Conservation (phyloP, 2,888 invertebrate genomes). For the Hemistola chrysoprasaria region DNA sequence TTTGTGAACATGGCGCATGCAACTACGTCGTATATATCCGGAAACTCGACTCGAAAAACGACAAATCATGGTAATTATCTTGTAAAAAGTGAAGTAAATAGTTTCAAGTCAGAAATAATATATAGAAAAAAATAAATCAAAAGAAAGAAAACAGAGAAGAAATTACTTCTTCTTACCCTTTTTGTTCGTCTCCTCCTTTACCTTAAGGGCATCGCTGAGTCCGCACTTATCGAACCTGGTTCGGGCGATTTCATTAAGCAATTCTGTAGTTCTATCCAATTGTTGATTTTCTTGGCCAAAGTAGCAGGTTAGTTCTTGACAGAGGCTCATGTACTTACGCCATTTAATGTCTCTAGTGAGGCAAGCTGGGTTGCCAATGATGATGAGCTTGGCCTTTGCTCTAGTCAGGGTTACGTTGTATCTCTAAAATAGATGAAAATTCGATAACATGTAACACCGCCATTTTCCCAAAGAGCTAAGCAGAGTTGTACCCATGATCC, state of each 20-base stretch:
- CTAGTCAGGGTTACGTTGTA: constrained; percentile 89
- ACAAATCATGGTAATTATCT: too few species aligned
- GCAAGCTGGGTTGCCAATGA: constrained; percentile 74
- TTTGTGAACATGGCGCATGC: too few species aligned
- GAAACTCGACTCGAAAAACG: too few species aligned
- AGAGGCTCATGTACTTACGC: constrained; percentile 62
- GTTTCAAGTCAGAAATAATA: too few species aligned
- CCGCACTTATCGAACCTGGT: constrained; percentile 45
- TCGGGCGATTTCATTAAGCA: constrained; percentile 45
- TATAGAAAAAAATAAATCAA: too few species aligned
- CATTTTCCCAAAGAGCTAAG: too few species aligned
- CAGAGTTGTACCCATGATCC: too few species aligned
- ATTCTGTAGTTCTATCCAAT: constrained; percentile 36
- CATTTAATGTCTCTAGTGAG: constrained; percentile 56
- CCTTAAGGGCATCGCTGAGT: constrained; percentile 35
- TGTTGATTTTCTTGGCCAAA: constrained; percentile 55
- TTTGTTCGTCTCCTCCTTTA: constrained; percentile 10
- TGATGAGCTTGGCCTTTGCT: constrained; percentile 86
- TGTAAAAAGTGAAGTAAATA: too few species aligned
- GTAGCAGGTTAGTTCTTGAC: constrained; percentile 50
- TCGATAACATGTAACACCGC: not conserved
- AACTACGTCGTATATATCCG: too few species aligned
- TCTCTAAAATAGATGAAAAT: constrained; percentile 66
- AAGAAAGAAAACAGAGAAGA: too few species aligned
- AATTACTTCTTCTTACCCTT: constrained; percentile 4